Percentiles rank a stretch among this genome's conserved stretches.
phyloP scores from a whole-genome alignment of 2,797 vertebrate genomes.

The Phrynocephalus vlangalii region DNA sequence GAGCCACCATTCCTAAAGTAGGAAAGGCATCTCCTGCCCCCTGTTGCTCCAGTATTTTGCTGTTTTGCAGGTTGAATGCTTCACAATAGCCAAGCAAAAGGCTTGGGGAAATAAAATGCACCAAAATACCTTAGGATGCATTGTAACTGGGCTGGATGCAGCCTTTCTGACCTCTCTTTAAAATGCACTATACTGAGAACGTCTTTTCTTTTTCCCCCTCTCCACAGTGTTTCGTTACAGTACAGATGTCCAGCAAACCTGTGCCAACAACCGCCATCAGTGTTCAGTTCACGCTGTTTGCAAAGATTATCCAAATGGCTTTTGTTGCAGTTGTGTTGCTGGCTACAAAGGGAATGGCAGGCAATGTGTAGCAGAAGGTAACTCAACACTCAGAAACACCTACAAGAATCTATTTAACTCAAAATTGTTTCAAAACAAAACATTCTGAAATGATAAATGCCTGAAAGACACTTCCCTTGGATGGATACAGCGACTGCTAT shows the following conservation, averaged over 20 bases:
- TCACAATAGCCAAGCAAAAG: background rate
- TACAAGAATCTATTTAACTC: no score
- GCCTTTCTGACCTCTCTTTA: background rate
- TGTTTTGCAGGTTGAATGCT: background rate
- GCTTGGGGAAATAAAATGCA: slow-evolving; percentile 8
- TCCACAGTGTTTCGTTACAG: slow-evolving; percentile 91
- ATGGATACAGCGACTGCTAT: background rate
- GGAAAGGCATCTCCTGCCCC: background rate
- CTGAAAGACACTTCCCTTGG: background rate
- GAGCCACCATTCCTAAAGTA: background rate
- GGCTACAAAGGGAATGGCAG: slow-evolving; percentile 95
- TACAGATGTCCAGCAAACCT: slow-evolving; percentile 82
- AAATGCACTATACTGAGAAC: background rate
- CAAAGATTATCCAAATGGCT: slow-evolving; percentile 87
- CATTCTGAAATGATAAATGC: background rate
- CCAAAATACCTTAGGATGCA: background rate
- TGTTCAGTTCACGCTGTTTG: slow-evolving; percentile 92
- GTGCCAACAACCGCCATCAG: slow-evolving; percentile 86
- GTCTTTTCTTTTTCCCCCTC: slow-evolving; percentile 43
- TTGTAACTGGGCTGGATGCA: background rate
- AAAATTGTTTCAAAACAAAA: slow-evolving; percentile 22
- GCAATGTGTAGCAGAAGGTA: slow-evolving; percentile 95
- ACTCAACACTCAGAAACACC: background rate
- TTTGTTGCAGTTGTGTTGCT: slow-evolving; percentile 90
- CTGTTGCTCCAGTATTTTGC: background rate